phyloP scores from a whole-genome alignment of 2,888 invertebrate species.

The Polydrusus tereticollis region DNA sequence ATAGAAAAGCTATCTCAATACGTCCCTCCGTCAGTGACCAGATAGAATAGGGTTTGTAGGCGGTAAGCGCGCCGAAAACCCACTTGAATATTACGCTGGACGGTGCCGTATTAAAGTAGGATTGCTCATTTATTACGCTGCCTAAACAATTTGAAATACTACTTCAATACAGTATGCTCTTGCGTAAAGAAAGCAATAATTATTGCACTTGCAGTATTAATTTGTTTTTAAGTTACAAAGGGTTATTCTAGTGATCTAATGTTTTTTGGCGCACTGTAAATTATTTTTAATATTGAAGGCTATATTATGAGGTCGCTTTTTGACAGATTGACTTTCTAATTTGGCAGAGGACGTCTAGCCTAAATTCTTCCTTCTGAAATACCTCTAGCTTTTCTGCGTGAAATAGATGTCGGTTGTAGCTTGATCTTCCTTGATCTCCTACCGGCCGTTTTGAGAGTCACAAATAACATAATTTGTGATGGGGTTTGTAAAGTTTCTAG shows the following conservation, averaged over 20 bases:
- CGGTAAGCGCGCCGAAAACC: too few species aligned
- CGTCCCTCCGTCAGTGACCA: too few species aligned
- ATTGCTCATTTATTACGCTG: not conserved
- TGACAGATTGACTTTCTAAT: constrained; percentile 14
- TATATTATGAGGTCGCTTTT: constrained; percentile 17
- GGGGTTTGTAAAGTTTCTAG: not conserved
- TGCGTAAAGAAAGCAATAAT: not conserved
- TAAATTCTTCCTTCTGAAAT: constrained; percentile 17
- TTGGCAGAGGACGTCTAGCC: constrained; percentile 6
- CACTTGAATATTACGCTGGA: too few species aligned
- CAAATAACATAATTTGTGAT: constrained; percentile 12
- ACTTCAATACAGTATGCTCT: constrained; percentile 7
- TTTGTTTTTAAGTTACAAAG: not conserved
- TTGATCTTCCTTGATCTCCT: constrained; percentile 21
- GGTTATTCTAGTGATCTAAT: not conserved
- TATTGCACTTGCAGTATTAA: not conserved
- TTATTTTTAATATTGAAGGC: constrained; percentile 16
- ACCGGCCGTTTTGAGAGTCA: not conserved
- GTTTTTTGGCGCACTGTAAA: constrained; percentile 15
- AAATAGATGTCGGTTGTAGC: constrained; percentile 17
- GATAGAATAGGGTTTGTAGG: too few species aligned
- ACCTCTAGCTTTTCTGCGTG: constrained; percentile 10
- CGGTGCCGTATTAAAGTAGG: not conserved
- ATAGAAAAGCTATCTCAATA: too few species aligned
- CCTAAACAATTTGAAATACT: not conserved